A percentile compares a stretch with the other conserved stretches of the same genome.
phyloP scores from a whole-genome alignment of 2,888 invertebrate species.

The Drosophila subquinaria region DNA sequence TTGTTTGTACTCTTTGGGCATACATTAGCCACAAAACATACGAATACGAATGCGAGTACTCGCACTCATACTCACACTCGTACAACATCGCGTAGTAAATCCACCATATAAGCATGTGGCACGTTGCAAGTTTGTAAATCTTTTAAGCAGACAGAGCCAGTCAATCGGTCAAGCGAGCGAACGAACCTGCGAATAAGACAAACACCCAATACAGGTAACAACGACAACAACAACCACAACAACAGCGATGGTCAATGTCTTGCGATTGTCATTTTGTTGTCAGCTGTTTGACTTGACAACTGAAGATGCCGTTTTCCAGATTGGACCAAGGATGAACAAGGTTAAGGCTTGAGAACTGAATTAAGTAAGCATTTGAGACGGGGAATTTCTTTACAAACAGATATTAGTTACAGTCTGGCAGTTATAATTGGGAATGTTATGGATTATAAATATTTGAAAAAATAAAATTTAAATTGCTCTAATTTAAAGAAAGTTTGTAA shows the following conservation, averaged over 20 bases:
- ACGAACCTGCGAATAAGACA: constrained; percentile 2
- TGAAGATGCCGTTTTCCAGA: constrained; percentile 5
- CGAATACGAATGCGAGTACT: not conserved
- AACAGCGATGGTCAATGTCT: constrained; percentile 56
- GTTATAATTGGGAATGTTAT: too few relatives aligned
- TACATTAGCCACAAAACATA: constrained; percentile 65
- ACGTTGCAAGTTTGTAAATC: constrained; percentile 68
- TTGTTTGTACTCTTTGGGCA: constrained; percentile 65
- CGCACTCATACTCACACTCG: not conserved
- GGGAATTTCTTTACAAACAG: not conserved
- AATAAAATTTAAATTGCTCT: too few relatives aligned
- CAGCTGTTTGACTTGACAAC: constrained; percentile 36
- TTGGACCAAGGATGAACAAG: constrained; percentile 21
- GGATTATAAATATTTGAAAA: too few relatives aligned
- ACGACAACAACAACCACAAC: not conserved
- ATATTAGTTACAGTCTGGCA: too few relatives aligned
- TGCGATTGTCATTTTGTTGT: constrained; percentile 38
- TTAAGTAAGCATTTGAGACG: not conserved
- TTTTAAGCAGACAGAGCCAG: constrained; percentile 38
- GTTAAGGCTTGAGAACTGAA: not conserved
- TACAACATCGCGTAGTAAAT: constrained; percentile 48
- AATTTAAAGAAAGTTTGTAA: too few relatives aligned
- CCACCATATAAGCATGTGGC: constrained; percentile 73
- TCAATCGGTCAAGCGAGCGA: constrained; percentile 60
- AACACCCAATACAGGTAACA: constrained; percentile 9